Evolutionary conservation across 2,797 vertebrate genomes (phyloP).

Genomic region (Apogon hyalosoma): DNA sequence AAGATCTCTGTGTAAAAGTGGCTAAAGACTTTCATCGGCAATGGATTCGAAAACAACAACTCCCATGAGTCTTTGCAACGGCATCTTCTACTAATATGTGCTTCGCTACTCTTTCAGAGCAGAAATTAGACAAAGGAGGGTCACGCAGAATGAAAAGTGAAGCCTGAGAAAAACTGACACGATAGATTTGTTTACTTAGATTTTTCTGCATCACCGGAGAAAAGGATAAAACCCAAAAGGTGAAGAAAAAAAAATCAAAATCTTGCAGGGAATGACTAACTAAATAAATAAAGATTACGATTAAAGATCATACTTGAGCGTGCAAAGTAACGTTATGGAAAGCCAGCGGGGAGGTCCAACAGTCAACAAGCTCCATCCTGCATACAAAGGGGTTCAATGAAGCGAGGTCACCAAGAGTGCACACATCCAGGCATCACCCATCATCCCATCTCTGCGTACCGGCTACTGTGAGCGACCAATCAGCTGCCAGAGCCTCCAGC

Average conservation of each 20-base stretch:
- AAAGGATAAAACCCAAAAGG: not conserved
- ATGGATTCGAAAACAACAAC: not conserved
- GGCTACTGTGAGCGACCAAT: slow-evolving; percentile 29
- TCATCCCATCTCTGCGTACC: not conserved
- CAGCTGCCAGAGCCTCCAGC: slow-evolving; percentile 35
- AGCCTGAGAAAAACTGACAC: not conserved
- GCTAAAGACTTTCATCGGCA: no score
- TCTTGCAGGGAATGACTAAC: not conserved
- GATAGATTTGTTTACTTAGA: not conserved
- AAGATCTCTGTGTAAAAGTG: no score
- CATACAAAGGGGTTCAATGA: slow-evolving; percentile 21
- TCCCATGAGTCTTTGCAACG: not conserved
- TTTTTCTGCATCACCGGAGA: not conserved
- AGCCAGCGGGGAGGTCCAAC: slow-evolving; percentile 6
- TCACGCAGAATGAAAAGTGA: not conserved
- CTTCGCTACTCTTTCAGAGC: no score
- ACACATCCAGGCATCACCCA: slow-evolving; percentile 12
- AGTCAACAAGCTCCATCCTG: slow-evolving; percentile 20
- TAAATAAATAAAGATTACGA: not conserved
- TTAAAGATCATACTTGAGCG: slow-evolving; percentile 12
- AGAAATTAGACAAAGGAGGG: not conserved
- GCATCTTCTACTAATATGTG: no score
- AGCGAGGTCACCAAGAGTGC: slow-evolving; percentile 26
- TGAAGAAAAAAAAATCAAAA: not conserved
- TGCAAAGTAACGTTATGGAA: slow-evolving; percentile 11